Percentiles rank a stretch among this genome's conserved stretches.
Evolutionary conservation across 1,140 invertebrate species (phyloP).

Genomic region (Papilio glaucus): DNA sequence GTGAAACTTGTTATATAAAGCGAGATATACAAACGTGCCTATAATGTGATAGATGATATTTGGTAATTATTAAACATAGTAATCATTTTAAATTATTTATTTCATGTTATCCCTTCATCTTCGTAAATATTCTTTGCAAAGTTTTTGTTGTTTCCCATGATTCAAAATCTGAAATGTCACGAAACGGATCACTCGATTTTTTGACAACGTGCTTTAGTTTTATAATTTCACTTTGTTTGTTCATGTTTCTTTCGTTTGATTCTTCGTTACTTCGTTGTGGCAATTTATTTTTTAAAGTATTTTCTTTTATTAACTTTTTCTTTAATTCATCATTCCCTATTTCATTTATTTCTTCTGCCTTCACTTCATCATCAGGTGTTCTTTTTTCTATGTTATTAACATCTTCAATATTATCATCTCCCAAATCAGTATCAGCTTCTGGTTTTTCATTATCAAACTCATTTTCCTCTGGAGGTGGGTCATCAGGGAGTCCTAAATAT

Average conservation of each 20-base stretch:
- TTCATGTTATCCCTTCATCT: slow-evolving; percentile 43
- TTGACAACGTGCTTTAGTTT: slow-evolving; percentile 18
- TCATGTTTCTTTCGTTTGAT: neutral
- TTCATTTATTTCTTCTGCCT: slow-evolving; percentile 24
- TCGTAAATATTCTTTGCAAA: slow-evolving; percentile 37
- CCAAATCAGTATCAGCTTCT: slow-evolving; percentile 24
- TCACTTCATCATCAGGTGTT: neutral
- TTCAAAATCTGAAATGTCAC: slow-evolving; percentile 50
- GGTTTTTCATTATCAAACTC: neutral
- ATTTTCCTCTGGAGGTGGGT: slow-evolving; percentile 34
- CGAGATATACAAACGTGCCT: slow-evolving; percentile 89
- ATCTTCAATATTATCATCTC: slow-evolving; percentile 32
- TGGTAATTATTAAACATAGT: slow-evolving; percentile 61
- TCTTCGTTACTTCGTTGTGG: neutral
- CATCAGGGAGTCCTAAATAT: slow-evolving; percentile 50
- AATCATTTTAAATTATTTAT: slow-evolving; percentile 43
- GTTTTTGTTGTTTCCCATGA: slow-evolving; percentile 45
- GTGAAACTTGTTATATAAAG: slow-evolving; percentile 91
- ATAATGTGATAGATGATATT: slow-evolving; percentile 80
- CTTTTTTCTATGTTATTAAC: slow-evolving; percentile 16
- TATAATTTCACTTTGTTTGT: slow-evolving; percentile 27
- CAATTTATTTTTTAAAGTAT: neutral
- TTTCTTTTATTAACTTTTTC: slow-evolving; percentile 30
- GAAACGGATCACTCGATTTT: slow-evolving; percentile 36
- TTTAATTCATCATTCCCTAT: slow-evolving; percentile 1